Evolutionary conservation across 1,140 invertebrate species (phyloP), one percentile per base, ranked within the genome.

Genomic region (Metaphire vulgaris): DNA sequence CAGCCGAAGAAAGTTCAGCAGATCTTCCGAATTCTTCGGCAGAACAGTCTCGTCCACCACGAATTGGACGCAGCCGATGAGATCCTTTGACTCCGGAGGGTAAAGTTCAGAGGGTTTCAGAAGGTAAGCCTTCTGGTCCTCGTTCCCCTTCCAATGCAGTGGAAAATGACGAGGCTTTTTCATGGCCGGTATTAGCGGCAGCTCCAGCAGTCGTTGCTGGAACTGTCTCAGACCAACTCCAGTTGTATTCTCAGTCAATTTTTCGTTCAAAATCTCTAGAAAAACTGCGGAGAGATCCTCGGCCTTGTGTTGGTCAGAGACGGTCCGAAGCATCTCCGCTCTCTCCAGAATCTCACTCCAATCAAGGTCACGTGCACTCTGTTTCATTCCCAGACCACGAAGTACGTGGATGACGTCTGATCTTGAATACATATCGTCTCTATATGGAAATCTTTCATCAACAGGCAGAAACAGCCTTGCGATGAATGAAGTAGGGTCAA

Each of bases 311-410:
- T n/a, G 33, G 56, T 73, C 41, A 12, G 32, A 34, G 28, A 2
- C 28, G 21, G n/a, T 73, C 30, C 26, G 15, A 16, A 73, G 15
- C 28, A 33, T 1, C 34, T 41, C 16, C 1, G 72, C 72, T 34
- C 68, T 69, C 26, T 75, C 74, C n/a, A 74, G 14, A 14, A 78
- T n/a, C 12, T 78, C 77, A 29, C 41, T 67, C 77, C 77, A 78
- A 14, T 31, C 26, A 15, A 78, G 28, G 16, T 75, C 73, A 14
- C 14, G 69, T 1, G 34, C 77, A 28, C 56, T 33, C 14, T 34
- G 34, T 16, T 73, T 73, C 77, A 78, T 78, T 26, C 77, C 77
- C 14, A 78, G 74, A 1, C 14, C 31, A 21, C 67, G 1, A 6
- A 78, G 77, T 1, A 68, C 73, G 14, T 21, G 33, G 15, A 74